These are phyloP conservation scores for Sinella curviseta DNA, from an alignment of 1,140 invertebrate genomes.

Conservation along the genomic window DNA sequence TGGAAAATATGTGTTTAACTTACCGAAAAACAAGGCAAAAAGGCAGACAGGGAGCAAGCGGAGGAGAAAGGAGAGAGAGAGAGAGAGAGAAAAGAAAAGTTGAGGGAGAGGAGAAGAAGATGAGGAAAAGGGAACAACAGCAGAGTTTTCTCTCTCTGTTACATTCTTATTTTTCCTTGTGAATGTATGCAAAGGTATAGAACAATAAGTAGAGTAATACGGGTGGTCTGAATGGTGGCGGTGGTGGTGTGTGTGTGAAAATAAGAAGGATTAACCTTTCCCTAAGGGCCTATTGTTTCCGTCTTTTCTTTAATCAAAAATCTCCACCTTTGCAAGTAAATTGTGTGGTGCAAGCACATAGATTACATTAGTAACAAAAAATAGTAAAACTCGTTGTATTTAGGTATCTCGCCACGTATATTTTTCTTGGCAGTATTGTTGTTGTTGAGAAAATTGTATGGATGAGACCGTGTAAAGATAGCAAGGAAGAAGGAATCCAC, in stretches of 20 bases:
- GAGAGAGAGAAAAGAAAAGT: background rate
- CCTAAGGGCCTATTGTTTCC: conserved; percentile 25
- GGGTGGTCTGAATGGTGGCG: background rate
- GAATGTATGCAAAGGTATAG: background rate
- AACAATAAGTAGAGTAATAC: too few relatives aligned
- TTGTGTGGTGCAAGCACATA: conserved; percentile 24
- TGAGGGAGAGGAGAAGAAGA: conserved; percentile 7
- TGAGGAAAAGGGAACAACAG: conserved; percentile 3
- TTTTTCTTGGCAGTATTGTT: too few relatives aligned
- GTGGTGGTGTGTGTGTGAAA: conserved; percentile 21
- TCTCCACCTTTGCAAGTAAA: conserved; percentile 27
- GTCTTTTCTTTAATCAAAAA: conserved; percentile 28
- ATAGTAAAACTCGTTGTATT: background rate
- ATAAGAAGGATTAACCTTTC: conserved; percentile 27
- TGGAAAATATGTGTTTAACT: conserved; percentile 11
- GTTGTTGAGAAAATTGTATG: background rate
- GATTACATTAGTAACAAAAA: conserved; percentile 14
- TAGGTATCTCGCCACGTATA: background rate
- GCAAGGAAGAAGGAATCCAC: background rate
- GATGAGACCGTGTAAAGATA: background rate
- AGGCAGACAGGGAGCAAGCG: background rate
- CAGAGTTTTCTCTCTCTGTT: background rate
- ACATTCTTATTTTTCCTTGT: background rate
- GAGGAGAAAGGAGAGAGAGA: background rate
- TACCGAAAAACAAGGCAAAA: background rate